Conservation (phyloP, 2,888 invertebrate species). For the Leptopilina syphax region DNA sequence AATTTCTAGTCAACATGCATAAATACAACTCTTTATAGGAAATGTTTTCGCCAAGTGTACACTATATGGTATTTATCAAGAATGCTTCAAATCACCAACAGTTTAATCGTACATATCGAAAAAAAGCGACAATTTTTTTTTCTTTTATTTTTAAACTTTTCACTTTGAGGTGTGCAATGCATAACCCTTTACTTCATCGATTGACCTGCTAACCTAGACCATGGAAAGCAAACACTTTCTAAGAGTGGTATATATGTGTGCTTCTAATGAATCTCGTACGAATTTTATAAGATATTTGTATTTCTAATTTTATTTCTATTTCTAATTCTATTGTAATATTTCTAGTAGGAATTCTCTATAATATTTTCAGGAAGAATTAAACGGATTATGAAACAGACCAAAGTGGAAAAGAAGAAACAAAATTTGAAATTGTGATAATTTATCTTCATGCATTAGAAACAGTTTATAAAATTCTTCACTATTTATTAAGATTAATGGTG, state of each 20-base stretch:
- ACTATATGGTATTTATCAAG: background rate
- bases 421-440: too few species aligned
- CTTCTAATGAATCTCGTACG: constrained; percentile 2
- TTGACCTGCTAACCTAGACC: constrained; percentile 56
- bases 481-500: background rate
- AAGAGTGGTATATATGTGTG: background rate
- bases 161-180: constrained; percentile 7
- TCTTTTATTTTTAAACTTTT: background rate
- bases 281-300: background rate
- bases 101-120: background rate
- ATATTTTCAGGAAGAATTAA: too few species aligned
- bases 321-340: too few species aligned
- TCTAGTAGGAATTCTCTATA: too few species aligned
- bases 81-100: background rate
- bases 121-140: constrained; percentile 2
- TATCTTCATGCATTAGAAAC: too few species aligned
- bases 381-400: too few species aligned
- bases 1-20: constrained; percentile 23
- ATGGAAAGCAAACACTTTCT: constrained; percentile 24
- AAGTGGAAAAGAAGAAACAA: background rate
- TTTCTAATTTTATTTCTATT: too few species aligned
- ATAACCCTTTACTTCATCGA: constrained; percentile 54
- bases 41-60: background rate
- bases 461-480: background rate
- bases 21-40: constrained; percentile 1